A percentile compares a stretch with the other conserved stretches of the same genome.
Evolutionary conservation across 2,113 vertebrate species (phyloP).

Genomic region (Rhabdornis inornatus): DNA sequence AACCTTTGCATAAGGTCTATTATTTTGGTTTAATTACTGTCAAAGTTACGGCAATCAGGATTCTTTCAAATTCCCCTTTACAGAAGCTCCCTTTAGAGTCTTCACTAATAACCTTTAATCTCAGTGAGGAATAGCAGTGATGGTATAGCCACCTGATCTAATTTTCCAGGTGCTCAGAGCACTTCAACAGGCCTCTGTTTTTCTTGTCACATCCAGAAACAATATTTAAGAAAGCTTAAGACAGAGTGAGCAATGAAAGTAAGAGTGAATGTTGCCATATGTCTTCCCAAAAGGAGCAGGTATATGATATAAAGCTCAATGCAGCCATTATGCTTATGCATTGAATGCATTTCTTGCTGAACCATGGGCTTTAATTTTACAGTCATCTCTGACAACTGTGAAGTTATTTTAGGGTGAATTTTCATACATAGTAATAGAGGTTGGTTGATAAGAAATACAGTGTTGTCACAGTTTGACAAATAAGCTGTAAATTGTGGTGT

Average conservation of each 20-base stretch:
- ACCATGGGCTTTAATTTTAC: neutral
- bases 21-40: neutral
- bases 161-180: neutral
- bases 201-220: neutral
- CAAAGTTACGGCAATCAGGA: neutral
- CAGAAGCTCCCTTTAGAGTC: neutral
- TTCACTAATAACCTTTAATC: neutral
- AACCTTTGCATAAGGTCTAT: neutral
- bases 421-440: conserved; percentile 16
- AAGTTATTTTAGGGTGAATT: conserved; percentile 19
- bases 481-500: conserved; percentile 47
- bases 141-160: neutral
- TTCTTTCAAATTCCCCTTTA: neutral
- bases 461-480: conserved; percentile 32
- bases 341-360: neutral
- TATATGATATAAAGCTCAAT: neutral
- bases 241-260: neutral
- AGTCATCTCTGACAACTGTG: neutral
- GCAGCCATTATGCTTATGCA: neutral
- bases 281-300: neutral
- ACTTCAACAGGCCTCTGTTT: neutral
- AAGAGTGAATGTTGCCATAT: neutral
- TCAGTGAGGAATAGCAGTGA: neutral
- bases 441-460: conserved; percentile 39
- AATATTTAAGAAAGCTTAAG: neutral